Percentiles rank a stretch among this genome's conserved stretches.
These are phyloP conservation scores for Limanda limanda DNA, from an alignment of 2,113 vertebrate genomes.

Conservation along the genomic window DNA sequence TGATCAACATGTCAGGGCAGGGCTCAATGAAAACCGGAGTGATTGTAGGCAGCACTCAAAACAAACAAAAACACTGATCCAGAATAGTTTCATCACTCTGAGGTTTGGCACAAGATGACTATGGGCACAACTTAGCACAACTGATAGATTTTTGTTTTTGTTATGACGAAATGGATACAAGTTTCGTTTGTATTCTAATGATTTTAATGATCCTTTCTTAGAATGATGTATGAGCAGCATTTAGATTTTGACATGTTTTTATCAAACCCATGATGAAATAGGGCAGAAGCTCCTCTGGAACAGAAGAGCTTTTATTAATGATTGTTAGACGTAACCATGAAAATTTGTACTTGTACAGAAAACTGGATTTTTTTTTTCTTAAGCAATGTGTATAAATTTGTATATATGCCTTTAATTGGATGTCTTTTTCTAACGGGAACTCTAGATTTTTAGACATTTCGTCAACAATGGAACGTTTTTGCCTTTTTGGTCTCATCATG, in stretches of 20 bases:
- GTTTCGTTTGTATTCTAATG: slow-evolving; percentile 24
- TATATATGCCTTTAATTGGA: slow-evolving; percentile 61
- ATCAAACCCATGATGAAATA: not conserved
- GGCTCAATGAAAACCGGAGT: slow-evolving; percentile 4
- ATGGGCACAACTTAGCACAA: not conserved
- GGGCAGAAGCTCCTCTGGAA: slow-evolving; percentile 18
- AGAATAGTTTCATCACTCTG: slow-evolving; percentile 15
- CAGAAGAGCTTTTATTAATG: slow-evolving; percentile 1
- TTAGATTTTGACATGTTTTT: not conserved
- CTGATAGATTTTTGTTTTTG: not conserved
- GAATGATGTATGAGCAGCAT: slow-evolving; percentile 1
- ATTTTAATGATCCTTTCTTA: slow-evolving; percentile 21
- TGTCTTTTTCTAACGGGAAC: slow-evolving; percentile 54
- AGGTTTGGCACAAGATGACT: slow-evolving; percentile 13
- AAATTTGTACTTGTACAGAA: slow-evolving; percentile 61
- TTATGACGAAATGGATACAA: slow-evolving; percentile 27
- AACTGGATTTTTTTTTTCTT: slow-evolving; percentile 71
- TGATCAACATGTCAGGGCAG: not conserved
- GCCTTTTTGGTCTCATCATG: slow-evolving; percentile 57
- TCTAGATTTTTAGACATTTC: slow-evolving; percentile 65
- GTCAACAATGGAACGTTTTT: slow-evolving; percentile 40
- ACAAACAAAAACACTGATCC: slow-evolving; percentile 3
- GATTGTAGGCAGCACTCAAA: slow-evolving; percentile 4
- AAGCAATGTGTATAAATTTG: slow-evolving; percentile 65
- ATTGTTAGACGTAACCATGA: slow-evolving; percentile 27